Conservation (phyloP, 2,797 vertebrate genomes). For the Myotis pilosus region DNA sequence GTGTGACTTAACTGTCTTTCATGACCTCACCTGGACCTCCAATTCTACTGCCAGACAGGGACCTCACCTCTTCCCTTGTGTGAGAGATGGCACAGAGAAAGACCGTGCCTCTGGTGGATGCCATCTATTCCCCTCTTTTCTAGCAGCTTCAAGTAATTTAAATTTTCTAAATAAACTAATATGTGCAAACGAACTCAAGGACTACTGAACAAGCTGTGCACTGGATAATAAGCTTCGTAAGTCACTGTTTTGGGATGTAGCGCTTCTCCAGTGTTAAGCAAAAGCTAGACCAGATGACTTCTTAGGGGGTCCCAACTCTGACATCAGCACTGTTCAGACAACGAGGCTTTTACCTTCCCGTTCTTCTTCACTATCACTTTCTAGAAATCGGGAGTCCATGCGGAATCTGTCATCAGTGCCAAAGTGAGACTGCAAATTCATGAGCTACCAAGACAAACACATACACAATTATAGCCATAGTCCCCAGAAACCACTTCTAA, state of each 20-base stretch:
- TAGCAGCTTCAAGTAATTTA: neutral
- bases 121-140: neutral
- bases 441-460: slow-evolving; percentile 85
- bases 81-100: neutral
- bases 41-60: neutral
- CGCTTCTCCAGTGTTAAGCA: neutral
- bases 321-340: neutral
- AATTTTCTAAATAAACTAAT: neutral
- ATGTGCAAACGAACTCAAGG: neutral
- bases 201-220: neutral
- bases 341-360: slow-evolving; percentile 81
- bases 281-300: neutral
- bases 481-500: neutral
- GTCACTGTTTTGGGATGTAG: neutral
- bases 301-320: neutral
- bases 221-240: neutral
- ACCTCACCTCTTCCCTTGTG: neutral
- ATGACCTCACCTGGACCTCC: neutral
- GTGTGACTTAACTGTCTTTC: neutral
- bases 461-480: neutral
- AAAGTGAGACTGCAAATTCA: slow-evolving; percentile 92
- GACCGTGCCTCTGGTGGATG: neutral
- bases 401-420: slow-evolving; percentile 93
- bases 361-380: slow-evolving; percentile 86
- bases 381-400: slow-evolving; percentile 94